Base-by-base conservation (phyloP, 2,888 invertebrate genomes). In the Mesoligia furuncula region DNA sequence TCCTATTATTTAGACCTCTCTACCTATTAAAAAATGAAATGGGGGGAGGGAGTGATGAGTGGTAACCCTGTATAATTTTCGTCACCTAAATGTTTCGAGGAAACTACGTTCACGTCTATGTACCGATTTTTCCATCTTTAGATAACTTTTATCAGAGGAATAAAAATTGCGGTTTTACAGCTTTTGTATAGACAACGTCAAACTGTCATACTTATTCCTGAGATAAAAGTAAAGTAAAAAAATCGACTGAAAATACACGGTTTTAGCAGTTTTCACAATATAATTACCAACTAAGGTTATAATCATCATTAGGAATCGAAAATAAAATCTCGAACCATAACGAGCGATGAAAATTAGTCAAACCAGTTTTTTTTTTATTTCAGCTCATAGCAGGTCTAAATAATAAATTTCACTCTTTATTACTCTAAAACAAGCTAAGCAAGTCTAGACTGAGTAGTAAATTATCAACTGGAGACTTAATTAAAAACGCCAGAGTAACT, bases 401-500 rank as follows among this genome's bases (percentile, higher is more conserved):
- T 15, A 59, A 24, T 48, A 36, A 59, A 48, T 27, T 36, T 20
- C 7, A 48, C 13, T 48, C 17, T 59, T 80, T 70, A 42, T 73
- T 5, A 48, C 2, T 31, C 61, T 48, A 9, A 74, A 78, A 75
- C 15, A 64, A 78, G 11, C 24, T n/a, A 27, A 84, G 61, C 24
- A 77, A 76, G 78, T 69, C 64, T 73, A 62, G 70, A 62, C 75
- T 31, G 66, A 54, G 31, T 17, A 48, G 64, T 77, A 83, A 81
- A 81, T 81, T 66, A 83, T 72, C 54, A 79, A 74, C 79, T 61
- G 64, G 73, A 73, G 79, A 76, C 67, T 80, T 87, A 84, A 88
- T 88, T 88, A 88, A 87, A 85, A 86, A 81, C 45, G 77, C 66
- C 51, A 61, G 79, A 75, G 75, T 62, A 78, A 57, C 75, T 80